These are phyloP conservation scores for Nyctibius bracteatus DNA, from an alignment of 2,113 vertebrate genomes.

Conservation along the genomic window DNA sequence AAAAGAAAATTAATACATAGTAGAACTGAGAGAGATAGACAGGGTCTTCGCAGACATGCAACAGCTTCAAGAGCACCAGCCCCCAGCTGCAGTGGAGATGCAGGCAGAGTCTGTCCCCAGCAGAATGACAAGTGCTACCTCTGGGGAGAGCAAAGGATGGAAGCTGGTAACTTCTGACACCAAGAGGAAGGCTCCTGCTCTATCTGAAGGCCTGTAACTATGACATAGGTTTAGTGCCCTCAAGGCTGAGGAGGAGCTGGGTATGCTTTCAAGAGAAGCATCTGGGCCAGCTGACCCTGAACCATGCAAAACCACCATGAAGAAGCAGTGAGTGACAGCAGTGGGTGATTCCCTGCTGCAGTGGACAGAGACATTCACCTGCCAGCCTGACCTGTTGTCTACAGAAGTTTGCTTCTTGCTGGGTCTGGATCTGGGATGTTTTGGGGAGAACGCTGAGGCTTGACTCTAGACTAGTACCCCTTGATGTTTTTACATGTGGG, in stretches of 20 bases:
- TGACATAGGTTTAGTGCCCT: not conserved
- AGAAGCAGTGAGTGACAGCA: not conserved
- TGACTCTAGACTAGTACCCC: not conserved
- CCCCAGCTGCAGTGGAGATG: not conserved
- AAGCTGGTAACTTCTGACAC: not conserved
- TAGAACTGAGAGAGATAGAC: not conserved
- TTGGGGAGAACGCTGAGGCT: not conserved
- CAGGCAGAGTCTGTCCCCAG: not conserved
- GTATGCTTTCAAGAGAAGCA: not conserved
- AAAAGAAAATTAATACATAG: not conserved
- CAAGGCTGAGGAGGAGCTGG: not conserved
- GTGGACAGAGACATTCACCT: not conserved
- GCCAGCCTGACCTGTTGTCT: not conserved
- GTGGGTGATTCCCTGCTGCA: not conserved
- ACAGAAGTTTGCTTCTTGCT: not conserved
- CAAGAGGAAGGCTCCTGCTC: not conserved
- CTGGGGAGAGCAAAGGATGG: not conserved
- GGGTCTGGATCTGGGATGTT: no score
- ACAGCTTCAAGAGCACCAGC: not conserved
- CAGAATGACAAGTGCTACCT: not conserved
- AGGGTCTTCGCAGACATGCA: not conserved
- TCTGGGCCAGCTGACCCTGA: not conserved
- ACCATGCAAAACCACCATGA: accelerated
- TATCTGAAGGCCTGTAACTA: not conserved
- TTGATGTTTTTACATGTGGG: not conserved